Base-by-base conservation (phyloP, 2,888 invertebrate species). In the Chirona hameri region DNA sequence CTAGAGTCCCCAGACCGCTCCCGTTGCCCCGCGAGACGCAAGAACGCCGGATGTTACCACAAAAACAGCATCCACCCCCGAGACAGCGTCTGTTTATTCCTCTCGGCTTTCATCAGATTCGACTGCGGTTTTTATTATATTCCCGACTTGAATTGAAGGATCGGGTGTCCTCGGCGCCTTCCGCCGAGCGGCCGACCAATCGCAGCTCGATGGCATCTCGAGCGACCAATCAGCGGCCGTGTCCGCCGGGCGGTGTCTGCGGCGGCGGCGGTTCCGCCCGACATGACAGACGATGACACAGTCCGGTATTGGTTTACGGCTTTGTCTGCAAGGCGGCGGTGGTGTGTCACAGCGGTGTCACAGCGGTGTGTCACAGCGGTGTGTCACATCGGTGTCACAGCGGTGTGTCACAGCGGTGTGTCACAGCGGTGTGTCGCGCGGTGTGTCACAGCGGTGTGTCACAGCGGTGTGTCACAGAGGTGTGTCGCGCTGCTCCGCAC, bases 31-130 rank as follows among this genome's bases (percentile, higher is more conserved):
- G 48, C 7, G 7, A 48, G 48, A 48, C 9, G 12, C 31, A 72
- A 72, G 72, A 72, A 72, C 31, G 9, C 76, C 76, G 76, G 76
- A 76, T 76, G 76, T 76, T 21, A 18, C 76, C 18, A 39, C 76
- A 76, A 76, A 76, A 76, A 76, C 76, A 21, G 31, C 31, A 24
- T 24, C 76, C 76, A 15, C 21, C 31, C 72, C 39, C 76, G 76
- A 12, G 14, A 14, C 76, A 21, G 76, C 4, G 18, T 14, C 39
- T 76, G 76, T 76, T 76, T 76, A 76, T 10, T 76, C 27, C 76
- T 31, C 76, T 24, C 76, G 39, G 39, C 15, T 76, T 31, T 76
- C 39, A 39, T 39, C 31, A 39, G 14, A 29, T 18, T 29, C 76
- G 39, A 24, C 27, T 15, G 21, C 4, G 21, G 76, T 76, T 76